Conservation (phyloP, 2,888 invertebrate species). For the Pollenia amentaria region DNA sequence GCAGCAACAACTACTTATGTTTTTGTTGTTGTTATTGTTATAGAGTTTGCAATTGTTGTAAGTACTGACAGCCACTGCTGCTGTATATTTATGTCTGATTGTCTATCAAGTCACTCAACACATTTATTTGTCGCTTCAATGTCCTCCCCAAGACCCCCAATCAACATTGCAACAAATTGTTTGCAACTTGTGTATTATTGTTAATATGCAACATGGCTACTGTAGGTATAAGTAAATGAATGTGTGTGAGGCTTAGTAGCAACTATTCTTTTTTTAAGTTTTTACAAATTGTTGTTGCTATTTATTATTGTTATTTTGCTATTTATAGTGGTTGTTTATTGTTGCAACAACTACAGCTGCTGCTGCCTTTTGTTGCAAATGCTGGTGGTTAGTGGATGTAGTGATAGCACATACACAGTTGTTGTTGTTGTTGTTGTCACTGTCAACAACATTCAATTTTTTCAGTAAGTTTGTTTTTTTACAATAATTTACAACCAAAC, state of each 20-base stretch:
- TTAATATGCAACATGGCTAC: constrained; percentile 64
- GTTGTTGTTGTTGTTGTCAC: constrained; percentile 57
- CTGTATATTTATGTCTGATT: constrained; percentile 57
- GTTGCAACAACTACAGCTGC: constrained; percentile 47
- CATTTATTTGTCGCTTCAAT: constrained; percentile 56
- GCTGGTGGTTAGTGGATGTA: constrained; percentile 1
- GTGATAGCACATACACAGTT: not conserved
- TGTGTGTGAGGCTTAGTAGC: not conserved
- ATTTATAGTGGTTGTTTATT: constrained; percentile 54
- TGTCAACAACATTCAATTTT: constrained; percentile 68
- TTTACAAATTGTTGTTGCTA: not conserved
- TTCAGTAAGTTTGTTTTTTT: constrained; percentile 36
- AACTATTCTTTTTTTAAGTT: constrained; percentile 45
- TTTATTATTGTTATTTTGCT: constrained; percentile 67
- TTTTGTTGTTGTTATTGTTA: constrained; percentile 53
- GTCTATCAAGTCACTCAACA: constrained; percentile 72
- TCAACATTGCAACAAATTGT: constrained; percentile 5
- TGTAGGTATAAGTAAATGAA: constrained; percentile 1
- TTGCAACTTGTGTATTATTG: constrained; percentile 58
- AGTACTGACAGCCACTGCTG: constrained; percentile 1
- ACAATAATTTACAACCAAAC: constrained; percentile 63
- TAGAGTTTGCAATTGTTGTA: constrained; percentile 34
- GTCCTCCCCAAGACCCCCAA: not conserved
- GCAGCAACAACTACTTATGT: constrained; percentile 35
- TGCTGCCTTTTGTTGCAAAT: constrained; percentile 18